These are phyloP conservation scores for Leptoclinus maculatus DNA, from an alignment of 2,797 vertebrate genomes.

Conservation along the genomic window DNA sequence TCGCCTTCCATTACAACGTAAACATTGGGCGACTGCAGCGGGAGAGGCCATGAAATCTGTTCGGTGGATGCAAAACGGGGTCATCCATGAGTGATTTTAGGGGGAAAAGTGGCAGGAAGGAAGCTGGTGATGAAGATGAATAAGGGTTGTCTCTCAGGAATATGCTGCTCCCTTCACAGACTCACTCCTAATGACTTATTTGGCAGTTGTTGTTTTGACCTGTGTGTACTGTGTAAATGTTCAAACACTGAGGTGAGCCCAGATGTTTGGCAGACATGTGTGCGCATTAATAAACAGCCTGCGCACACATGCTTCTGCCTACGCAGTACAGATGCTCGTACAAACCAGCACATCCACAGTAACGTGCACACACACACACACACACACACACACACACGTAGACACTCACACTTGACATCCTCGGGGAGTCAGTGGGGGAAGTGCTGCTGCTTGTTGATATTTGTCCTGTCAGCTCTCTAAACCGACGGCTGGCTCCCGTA, in stretches of 20 bases:
- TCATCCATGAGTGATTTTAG: conserved; percentile 64
- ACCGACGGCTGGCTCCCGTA: conserved; percentile 50
- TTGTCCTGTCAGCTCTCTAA: conserved; percentile 67
- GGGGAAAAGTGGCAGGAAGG: conserved; percentile 34
- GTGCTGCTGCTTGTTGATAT: conserved; percentile 60
- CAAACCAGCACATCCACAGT: conserved; percentile 7
- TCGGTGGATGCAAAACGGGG: conserved; percentile 60
- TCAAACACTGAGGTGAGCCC: conserved; percentile 73
- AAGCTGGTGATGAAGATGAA: conserved; percentile 60
- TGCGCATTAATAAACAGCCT: conserved; percentile 69
- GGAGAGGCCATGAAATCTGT: conserved; percentile 30
- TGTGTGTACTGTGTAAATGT: conserved; percentile 71
- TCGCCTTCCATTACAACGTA: conserved; percentile 48
- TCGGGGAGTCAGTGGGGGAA: conserved; percentile 42
- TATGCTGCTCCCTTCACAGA: conserved; percentile 65
- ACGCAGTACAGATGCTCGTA: conserved; percentile 44
- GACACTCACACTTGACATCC: conserved; percentile 44
- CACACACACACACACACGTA: neutral
- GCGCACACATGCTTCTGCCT: conserved; percentile 26
- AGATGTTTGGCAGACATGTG: conserved; percentile 78
- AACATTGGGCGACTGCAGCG: conserved; percentile 48
- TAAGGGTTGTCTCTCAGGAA: conserved; percentile 63
- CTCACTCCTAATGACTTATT: conserved; percentile 72
- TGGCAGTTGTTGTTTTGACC: conserved; percentile 78
- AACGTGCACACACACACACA: conserved; percentile 13